These are phyloP conservation scores for Stylophora pistillata DNA, from an alignment of 64 coral and sea anemone genomes.

Conservation along the genomic window DNA sequence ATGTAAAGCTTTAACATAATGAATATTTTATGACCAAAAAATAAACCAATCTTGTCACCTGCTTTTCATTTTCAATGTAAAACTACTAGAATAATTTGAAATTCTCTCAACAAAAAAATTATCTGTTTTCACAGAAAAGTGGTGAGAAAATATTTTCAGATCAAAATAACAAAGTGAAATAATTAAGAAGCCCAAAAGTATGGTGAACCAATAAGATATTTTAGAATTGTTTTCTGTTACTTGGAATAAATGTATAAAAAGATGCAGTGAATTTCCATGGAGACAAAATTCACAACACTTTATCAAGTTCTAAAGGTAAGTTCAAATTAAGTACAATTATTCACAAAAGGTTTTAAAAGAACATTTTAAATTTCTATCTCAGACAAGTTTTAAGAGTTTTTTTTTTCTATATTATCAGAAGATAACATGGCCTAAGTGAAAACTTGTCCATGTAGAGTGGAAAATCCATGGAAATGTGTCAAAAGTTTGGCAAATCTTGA, in stretches of 20 bases:
- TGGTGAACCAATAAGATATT: background rate
- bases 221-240: background rate
- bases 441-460: too few species aligned
- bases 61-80: background rate
- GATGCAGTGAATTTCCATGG: constrained; percentile 23
- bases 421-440: too few species aligned
- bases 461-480: too few species aligned
- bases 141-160: background rate
- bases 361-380: background rate
- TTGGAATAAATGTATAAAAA: background rate
- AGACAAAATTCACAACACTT: background rate
- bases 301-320: background rate
- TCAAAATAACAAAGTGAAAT: background rate
- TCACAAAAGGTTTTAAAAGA: background rate
- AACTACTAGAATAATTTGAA: background rate
- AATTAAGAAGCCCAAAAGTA: background rate
- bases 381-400: too few species aligned
- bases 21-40: constrained; percentile 8
- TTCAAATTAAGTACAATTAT: background rate
- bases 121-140: background rate
- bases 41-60: constrained; percentile 9
- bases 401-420: too few species aligned
- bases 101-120: background rate
- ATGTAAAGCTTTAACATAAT: background rate
- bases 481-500: too few species aligned